Base-by-base conservation (phyloP, 2,797 vertebrate species). In the Sebastolobus altivelis region DNA sequence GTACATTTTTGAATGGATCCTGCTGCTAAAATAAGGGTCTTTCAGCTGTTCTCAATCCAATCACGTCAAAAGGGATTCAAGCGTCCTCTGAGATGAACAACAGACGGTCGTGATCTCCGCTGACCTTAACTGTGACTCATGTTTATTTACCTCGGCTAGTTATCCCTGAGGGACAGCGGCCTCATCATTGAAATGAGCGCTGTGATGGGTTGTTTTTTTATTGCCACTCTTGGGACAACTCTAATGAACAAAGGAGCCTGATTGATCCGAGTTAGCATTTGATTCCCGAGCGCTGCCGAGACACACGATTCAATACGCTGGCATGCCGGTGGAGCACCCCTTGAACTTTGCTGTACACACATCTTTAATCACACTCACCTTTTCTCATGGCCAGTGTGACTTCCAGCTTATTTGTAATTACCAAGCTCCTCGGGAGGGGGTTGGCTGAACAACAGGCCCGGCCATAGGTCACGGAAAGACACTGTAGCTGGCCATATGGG, bases 361-460 rank as follows among this genome's bases (percentile, higher is more conserved):
- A 83, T 86, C 86, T 86, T 91, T 89, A 91, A 92, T 92, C 87
- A 89, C 68, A 12, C 78, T 93, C 87, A 87, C 88, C 82, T 93
- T 88, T 88, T 65, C 86, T 79, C 29, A 12, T 67, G 82, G 82
- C 84, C 38, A 80, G 72, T 75, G 87, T 81, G 86, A 89, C 89
- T 90, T 90, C 87, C 90, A 87, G 90, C 82, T 82, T 91, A 89
- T 92, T 93, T 92, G 91, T 92, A 92, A 93, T 90, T 88, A 92
- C 85, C 67, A 2, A 79, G 83, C 86, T 87, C 89, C 89, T 87
- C 76, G 37, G 86, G 35, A 22, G 86, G 75, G 84, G 75, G 77
- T 84, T 81, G 85, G 86, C 90, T 80, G 75, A 79, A 92, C 92
- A 92, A 92, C 91, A 84, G 82, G 71, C 82, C 68, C n/a, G 78